Base-by-base conservation (phyloP, 2,113 vertebrate genomes). In the Channa argus region DNA sequence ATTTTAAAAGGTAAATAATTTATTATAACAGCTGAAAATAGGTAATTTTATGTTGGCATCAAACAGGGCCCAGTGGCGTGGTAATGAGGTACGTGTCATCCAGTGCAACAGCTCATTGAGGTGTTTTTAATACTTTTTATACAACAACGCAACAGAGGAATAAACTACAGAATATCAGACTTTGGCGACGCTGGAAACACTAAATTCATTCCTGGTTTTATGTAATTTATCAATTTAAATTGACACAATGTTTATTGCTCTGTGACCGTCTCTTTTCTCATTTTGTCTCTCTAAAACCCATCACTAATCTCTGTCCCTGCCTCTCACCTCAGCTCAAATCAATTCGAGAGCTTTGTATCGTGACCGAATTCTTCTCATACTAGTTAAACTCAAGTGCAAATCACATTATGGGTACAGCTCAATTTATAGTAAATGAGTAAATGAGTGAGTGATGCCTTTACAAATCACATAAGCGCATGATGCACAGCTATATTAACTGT, bases 301-400 rank as follows among this genome's bases (percentile, higher is more conserved):
- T 8, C 10, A 13, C 34, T 44, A 39, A 61, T 5, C 13, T 14
- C 34, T 34, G 8, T 59, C 13, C 2, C n/a, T 15, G 4, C 2
- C 33, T 58, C 15, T 50, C 37, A 12, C 45, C 10, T 41, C 63
- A 56, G 8, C 50, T 51, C 34, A 38, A 63, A 74, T 74, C 13
- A 51, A n/a, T 52, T 60, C 24, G 6, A 69, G 24, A 45, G 39
- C 39, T 41, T 2, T 2, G 55, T 53, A 47, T 34, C 41, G 39
- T 5, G 36, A 80, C 64, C 8, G 65, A 49, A 67, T 67, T 41
- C 34, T 33, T 33, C 24, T 47, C 33, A 13, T 47, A 33, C 6
- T 11, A 12, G 5, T 41, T 11, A 12, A 70, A 51, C 44, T 43
- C 12, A 34, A 47, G 5, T 14, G 10, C n/a, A 73, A 63, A 73